Base-by-base conservation (phyloP, 2,797 vertebrate species). In the Protosalanx chinensis region DNA sequence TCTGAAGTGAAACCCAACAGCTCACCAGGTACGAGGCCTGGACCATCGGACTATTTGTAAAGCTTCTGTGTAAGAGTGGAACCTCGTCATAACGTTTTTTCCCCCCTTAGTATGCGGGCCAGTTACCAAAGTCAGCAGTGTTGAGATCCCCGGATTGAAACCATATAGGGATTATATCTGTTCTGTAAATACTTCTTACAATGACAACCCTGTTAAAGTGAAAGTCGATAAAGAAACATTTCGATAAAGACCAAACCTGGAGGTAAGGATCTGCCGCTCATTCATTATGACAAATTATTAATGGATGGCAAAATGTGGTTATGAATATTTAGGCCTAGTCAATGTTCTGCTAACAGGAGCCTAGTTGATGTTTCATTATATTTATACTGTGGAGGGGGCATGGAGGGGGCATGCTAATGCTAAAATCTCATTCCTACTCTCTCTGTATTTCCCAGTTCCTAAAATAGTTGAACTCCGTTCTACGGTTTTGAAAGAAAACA, bases 221-320 rank as follows among this genome's bases (percentile, higher is more conserved):
- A 41, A 4, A 0, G 1, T 3, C 1, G 4, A 4, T 5, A 2
- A 0, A 1, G 51, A n/a, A n/a, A n/a, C n/a, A n/a, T n/a, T n/a
- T n/a, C n/a, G n/a, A n/a, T 46, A 6, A 0, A 2, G 6, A 89
- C 86, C 32, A 0, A 0, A 0, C 0, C 0, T 1, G 83, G 74
- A 76, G 23, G 86, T 88, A 73, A 82, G 85, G 81, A 16, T 16
- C 51, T 69, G 64, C 12, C 3, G 29, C 13, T 27, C 16, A 35
- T 63, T 30, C 4, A 18, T 60, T 13, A 49, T 20, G 49, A 32
- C 3, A 2, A 20, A 53, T 53, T 20, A 20, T 53, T 12, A 8
- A 35, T 18, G 6, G 35, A 27, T 51, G 3, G 29, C 3, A 41
- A 4, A 16, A 3, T 12, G 6, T 64, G 23, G 4, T n/a, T 69